These are phyloP conservation scores for Neolamprologus falcicula DNA, from an alignment of 2,113 vertebrate species.

Conservation along the genomic window DNA sequence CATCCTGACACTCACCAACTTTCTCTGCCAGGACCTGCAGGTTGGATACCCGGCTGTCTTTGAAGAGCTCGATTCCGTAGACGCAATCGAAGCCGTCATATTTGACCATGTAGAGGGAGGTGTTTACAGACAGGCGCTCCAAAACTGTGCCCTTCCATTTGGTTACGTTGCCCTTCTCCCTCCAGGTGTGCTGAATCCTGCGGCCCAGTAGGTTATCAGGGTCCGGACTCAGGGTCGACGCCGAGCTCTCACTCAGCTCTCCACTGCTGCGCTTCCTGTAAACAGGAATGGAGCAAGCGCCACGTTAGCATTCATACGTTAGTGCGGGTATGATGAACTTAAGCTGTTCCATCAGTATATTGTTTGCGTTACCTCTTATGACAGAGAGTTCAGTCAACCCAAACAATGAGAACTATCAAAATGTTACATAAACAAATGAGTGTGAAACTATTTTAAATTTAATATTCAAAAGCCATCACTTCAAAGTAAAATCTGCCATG, in stretches of 20 bases:
- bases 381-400: background rate
- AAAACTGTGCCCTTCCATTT: conserved; percentile 79
- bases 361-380: background rate
- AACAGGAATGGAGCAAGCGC: background rate
- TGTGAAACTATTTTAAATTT: background rate
- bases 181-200: conserved; percentile 76
- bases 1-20: conserved; percentile 62
- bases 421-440: background rate
- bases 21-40: conserved; percentile 73
- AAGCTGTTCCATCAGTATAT: background rate
- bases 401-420: background rate
- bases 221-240: conserved; percentile 61
- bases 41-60: conserved; percentile 73
- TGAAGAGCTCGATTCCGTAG: conserved; percentile 79
- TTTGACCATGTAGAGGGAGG: conserved; percentile 77
- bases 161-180: conserved; percentile 75
- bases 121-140: conserved; percentile 74
- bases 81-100: conserved; percentile 79
- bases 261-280: conserved; percentile 76
- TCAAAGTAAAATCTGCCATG: background rate
- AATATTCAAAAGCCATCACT: background rate
- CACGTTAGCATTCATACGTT: background rate
- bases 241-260: conserved; percentile 71
- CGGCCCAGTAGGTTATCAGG: conserved; percentile 72
- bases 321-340: background rate